Percentiles rank a stretch among this genome's conserved stretches.
Evolutionary conservation across 2,888 invertebrate genomes (phyloP).

Genomic region (Agonum fuliginosum): DNA sequence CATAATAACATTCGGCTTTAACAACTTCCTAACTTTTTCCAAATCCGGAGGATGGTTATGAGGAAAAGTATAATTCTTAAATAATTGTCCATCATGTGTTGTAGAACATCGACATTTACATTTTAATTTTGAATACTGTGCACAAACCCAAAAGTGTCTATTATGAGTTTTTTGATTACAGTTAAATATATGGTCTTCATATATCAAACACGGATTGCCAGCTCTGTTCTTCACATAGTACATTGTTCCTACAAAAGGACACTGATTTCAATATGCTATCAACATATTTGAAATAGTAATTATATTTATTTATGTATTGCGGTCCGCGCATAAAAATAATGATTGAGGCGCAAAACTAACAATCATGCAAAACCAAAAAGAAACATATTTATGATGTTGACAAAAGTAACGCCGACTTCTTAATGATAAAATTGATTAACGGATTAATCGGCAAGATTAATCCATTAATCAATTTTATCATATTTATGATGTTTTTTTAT

Average conservation of each 20-base stretch:
- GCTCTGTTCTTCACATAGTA: constrained; percentile 32
- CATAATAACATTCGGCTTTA: constrained; percentile 7
- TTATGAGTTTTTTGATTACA: constrained; percentile 64
- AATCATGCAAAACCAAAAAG: too few relatives aligned
- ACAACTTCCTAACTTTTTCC: constrained; percentile 11
- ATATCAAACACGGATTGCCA: constrained; percentile 62
- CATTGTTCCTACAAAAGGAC: constrained; percentile 26
- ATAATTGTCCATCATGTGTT: constrained; percentile 38
- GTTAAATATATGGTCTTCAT: constrained; percentile 65
- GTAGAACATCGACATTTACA: constrained; percentile 62
- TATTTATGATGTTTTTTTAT: too few relatives aligned
- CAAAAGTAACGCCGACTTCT: too few relatives aligned
- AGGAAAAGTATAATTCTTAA: constrained; percentile 11
- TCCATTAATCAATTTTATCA: too few relatives aligned
- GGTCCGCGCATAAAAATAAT: too few relatives aligned
- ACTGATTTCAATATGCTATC: too few relatives aligned
- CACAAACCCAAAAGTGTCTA: constrained; percentile 66
- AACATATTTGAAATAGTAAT: too few relatives aligned
- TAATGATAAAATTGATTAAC: too few relatives aligned
- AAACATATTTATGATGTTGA: too few relatives aligned
- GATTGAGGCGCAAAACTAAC: too few relatives aligned
- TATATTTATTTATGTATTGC: too few relatives aligned
- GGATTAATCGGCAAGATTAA: too few relatives aligned
- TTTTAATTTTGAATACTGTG: constrained; percentile 64
- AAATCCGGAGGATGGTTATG: constrained; percentile 58